phyloP scores from a whole-genome alignment of 2,113 vertebrate species.

The Melanerpes aurifrons region DNA sequence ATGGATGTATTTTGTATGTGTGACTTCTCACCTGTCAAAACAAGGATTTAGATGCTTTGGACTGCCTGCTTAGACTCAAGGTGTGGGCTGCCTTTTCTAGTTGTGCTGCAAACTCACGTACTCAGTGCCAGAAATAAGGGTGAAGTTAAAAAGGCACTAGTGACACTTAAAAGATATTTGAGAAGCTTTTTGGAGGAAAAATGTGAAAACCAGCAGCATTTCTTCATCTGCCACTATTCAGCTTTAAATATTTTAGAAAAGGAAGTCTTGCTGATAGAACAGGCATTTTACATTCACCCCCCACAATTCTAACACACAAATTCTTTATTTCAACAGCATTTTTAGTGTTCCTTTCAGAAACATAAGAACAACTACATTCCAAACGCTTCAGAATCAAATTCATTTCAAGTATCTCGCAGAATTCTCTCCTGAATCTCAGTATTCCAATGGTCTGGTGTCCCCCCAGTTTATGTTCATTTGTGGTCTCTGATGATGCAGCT shows the following conservation, averaged over 20 bases:
- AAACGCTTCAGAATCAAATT: neutral
- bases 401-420: neutral
- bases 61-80: neutral
- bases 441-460: no score
- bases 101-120: neutral
- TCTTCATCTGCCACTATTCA: neutral
- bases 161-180: accelerated
- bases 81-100: neutral
- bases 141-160: accelerated
- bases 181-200: neutral
- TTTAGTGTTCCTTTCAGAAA: neutral
- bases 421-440: neutral
- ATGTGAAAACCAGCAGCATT: neutral
- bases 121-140: neutral
- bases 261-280: neutral
- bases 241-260: neutral
- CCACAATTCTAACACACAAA: neutral
- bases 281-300: neutral
- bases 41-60: neutral
- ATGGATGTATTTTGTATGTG: neutral
- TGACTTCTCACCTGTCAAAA: neutral
- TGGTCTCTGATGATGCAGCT: accelerated
- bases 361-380: neutral
- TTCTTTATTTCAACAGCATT: neutral
- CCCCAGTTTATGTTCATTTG: accelerated